These are phyloP conservation scores for Pyxicephalus adspersus DNA, from an alignment of 2,113 vertebrate genomes.

Conservation along the genomic window DNA sequence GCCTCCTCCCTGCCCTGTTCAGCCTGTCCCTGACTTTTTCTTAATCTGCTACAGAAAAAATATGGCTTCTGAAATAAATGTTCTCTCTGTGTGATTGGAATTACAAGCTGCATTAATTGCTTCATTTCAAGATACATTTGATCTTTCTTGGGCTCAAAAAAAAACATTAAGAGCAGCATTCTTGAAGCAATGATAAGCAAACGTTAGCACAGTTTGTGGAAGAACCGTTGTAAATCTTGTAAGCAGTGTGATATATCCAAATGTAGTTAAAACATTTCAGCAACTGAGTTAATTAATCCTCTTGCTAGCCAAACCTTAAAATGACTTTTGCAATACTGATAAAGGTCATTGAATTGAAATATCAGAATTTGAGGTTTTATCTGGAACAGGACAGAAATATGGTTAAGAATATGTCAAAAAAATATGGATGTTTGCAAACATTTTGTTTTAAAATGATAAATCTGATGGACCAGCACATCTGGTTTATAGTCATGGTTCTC, in stretches of 20 bases:
- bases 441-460: too few relatives aligned
- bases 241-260: constrained; percentile 30
- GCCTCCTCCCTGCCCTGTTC: background rate
- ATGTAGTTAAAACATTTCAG: constrained; percentile 42
- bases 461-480: too few relatives aligned
- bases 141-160: constrained; percentile 36
- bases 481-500: too few relatives aligned
- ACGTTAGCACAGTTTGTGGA: constrained; percentile 21
- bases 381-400: background rate
- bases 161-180: constrained; percentile 34
- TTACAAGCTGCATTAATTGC: constrained; percentile 36
- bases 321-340: constrained; percentile 34
- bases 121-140: constrained; percentile 44
- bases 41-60: constrained; percentile 49
- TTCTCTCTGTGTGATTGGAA: constrained; percentile 11
- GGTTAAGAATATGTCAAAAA: background rate
- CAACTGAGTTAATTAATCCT: constrained; percentile 45
- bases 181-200: constrained; percentile 38
- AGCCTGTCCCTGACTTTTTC: constrained; percentile 56
- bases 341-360: constrained; percentile 25
- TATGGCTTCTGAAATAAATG: constrained; percentile 50
- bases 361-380: background rate
- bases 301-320: constrained; percentile 36
- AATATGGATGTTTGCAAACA: too few relatives aligned
- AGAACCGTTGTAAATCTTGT: constrained; percentile 35